Conservation (phyloP, 2,113 vertebrate genomes). For the Notarius quadriscutis region DNA sequence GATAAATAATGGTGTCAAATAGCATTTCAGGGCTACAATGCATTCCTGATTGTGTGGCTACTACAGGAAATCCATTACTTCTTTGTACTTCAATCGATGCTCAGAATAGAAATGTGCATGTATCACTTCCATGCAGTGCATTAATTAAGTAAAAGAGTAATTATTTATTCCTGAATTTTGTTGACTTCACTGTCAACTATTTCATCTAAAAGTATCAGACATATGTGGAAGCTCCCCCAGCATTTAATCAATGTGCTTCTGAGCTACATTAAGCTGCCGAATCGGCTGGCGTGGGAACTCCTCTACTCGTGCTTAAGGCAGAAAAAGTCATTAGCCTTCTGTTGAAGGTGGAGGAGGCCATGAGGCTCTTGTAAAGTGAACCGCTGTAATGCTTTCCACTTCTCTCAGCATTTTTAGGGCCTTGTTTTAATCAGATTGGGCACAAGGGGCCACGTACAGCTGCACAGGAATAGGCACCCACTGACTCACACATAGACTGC, state of each 20-base stretch:
- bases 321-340: constrained; percentile 39
- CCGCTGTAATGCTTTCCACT: constrained; percentile 70
- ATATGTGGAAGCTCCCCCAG: constrained; percentile 24
- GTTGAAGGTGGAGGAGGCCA: constrained; percentile 27
- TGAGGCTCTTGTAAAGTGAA: constrained; percentile 64
- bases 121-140: neutral
- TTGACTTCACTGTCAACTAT: neutral
- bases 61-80: constrained; percentile 15
- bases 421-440: constrained; percentile 44
- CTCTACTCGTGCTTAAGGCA: constrained; percentile 25
- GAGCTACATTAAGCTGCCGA: constrained; percentile 1
- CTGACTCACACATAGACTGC: constrained; percentile 44
- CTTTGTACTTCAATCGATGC: neutral
- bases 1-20: neutral
- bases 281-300: constrained; percentile 8
- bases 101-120: neutral
- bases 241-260: constrained; percentile 20
- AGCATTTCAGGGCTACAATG: neutral
- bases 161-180: neutral
- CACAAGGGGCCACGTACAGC: constrained; percentile 40
- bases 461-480: constrained; percentile 30
- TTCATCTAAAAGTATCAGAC: neutral
- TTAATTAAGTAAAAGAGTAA: neutral
- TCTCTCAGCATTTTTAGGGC: constrained; percentile 56
- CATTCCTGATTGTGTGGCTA: neutral